Percentiles rank a stretch among this genome's conserved stretches.
Conservation (phyloP, 53 echinoderm and acorn worm genomes). For the Temnopleurus reevesii region DNA sequence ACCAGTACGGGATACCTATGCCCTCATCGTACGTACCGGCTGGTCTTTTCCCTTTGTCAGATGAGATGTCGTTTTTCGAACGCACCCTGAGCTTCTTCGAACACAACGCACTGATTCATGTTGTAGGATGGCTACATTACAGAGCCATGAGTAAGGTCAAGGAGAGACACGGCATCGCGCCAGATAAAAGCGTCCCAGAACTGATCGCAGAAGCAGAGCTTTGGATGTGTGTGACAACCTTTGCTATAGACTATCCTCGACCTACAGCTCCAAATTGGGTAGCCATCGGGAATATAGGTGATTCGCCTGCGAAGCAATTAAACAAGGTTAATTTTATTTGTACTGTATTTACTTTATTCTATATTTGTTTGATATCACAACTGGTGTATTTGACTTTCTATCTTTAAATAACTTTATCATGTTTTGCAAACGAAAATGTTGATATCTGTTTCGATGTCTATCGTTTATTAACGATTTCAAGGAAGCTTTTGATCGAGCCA, state of each 20-base stretch:
- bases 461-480: no score
- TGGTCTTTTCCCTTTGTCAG: not conserved
- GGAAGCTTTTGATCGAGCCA: no score
- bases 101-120: not conserved
- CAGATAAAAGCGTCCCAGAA: not conserved
- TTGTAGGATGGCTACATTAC: not conserved
- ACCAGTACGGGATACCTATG: not conserved
- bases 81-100: not conserved
- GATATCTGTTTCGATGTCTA: no score
- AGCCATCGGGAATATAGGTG: not conserved
- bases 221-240: slow-evolving; percentile 24
- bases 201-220: slow-evolving; percentile 2
- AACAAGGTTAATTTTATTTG: not conserved
- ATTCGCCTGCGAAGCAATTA: not conserved
- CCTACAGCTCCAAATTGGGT: slow-evolving; percentile 7
- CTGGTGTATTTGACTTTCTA: no score
- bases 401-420: no score
- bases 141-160: slow-evolving; percentile 16
- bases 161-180: slow-evolving; percentile 12
- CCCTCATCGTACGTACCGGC: slow-evolving; percentile 38
- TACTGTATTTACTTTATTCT: no score
- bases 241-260: slow-evolving; percentile 17
- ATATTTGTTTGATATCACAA: no score
- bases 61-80: slow-evolving; percentile 39
- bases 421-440: no score